These are phyloP conservation scores for Chlorodrepanis virens DNA, from an alignment of 2,113 vertebrate species.

Conservation along the genomic window DNA sequence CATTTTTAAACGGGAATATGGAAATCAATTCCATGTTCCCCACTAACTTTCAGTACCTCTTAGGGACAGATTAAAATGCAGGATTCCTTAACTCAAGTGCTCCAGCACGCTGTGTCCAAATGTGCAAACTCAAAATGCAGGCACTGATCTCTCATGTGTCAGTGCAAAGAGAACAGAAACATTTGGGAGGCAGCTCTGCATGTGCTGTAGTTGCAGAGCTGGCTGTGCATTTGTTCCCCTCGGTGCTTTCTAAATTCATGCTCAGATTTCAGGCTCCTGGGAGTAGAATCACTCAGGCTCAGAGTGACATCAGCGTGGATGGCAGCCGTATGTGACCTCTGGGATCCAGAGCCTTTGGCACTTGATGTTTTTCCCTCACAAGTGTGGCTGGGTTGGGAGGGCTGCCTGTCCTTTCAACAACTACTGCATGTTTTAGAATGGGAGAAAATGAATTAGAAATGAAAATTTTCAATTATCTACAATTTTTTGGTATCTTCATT, in stretches of 20 bases:
- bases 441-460: background rate
- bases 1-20: background rate
- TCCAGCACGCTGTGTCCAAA: background rate
- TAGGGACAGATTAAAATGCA: background rate
- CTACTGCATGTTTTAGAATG: background rate
- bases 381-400: background rate
- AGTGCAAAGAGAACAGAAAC: background rate
- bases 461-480: background rate
- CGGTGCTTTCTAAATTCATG: background rate
- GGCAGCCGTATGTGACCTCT: background rate
- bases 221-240: background rate
- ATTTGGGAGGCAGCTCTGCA: background rate
- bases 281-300: background rate
- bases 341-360: background rate
- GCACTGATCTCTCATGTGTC: background rate
- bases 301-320: background rate
- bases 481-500: background rate
- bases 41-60: background rate
- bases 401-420: background rate
- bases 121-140: background rate
- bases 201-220: background rate
- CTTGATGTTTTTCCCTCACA: background rate
- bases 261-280: conserved; percentile 15
- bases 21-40: background rate
- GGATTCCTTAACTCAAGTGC: background rate